These are phyloP conservation scores for Hydropotes inermis DNA, from an alignment of 2,113 vertebrate species.

Conservation along the genomic window DNA sequence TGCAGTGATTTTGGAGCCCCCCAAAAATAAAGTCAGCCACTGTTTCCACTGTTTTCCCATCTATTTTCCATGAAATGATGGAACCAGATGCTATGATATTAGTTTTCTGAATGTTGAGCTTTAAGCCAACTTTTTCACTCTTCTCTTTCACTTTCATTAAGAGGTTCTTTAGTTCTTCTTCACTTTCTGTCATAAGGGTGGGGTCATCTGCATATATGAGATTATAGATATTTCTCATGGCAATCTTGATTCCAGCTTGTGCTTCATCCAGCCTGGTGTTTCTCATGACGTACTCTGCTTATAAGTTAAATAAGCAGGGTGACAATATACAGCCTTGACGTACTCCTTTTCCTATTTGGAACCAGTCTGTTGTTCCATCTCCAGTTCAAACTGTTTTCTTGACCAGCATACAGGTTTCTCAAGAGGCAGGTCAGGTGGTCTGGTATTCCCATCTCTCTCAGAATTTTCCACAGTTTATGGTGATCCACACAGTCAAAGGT, in stretches of 20 bases:
- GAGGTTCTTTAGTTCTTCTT: neutral
- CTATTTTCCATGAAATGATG: neutral
- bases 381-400: neutral
- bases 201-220: neutral
- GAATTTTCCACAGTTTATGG: neutral
- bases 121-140: neutral
- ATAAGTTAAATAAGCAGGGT: neutral
- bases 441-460: neutral
- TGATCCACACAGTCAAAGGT: neutral
- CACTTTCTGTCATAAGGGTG: neutral
- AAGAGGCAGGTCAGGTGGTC: neutral
- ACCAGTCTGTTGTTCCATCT: neutral
- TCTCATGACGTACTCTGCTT: neutral
- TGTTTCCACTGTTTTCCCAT: neutral
- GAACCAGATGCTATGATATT: neutral
- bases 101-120: neutral
- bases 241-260: neutral
- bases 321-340: neutral
- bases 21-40: neutral
- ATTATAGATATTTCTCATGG: accelerated
- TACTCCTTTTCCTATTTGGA: neutral
- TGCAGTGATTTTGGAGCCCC: neutral
- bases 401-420: neutral
- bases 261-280: neutral
- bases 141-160: neutral